Percentiles rank a stretch among this genome's conserved stretches.
Evolutionary conservation across 2,113 vertebrate genomes (phyloP).

Genomic region (Mesitornis unicolor): DNA sequence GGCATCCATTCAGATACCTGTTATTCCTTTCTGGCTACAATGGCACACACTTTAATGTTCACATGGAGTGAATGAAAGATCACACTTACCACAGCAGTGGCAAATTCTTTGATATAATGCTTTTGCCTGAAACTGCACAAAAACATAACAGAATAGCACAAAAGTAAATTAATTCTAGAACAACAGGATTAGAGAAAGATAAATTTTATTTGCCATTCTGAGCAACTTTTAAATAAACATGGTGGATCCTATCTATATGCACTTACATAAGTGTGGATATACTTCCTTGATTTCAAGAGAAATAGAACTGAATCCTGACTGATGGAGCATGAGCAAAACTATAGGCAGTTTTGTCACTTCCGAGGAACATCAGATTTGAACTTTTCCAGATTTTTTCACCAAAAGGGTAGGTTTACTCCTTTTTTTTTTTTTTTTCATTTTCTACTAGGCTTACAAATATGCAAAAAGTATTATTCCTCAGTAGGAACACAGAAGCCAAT

Average conservation of each 20-base stretch:
- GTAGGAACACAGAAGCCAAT: background rate
- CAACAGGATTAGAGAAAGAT: background rate
- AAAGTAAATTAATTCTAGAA: background rate
- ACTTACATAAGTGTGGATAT: background rate
- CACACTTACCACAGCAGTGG: background rate
- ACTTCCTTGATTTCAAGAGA: background rate
- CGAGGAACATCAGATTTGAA: background rate
- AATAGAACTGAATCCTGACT: background rate
- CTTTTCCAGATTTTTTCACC: background rate
- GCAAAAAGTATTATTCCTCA: background rate
- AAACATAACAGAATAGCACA: background rate
- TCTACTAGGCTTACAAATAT: background rate
- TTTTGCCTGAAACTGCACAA: background rate
- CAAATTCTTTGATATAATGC: accelerated
- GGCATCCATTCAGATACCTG: background rate
- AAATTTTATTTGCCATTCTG: background rate
- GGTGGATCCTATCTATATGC: background rate
- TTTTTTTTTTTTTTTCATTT: background rate
- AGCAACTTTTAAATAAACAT: background rate
- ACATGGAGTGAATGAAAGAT: background rate
- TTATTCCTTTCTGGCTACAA: background rate
- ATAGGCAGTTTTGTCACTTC: background rate
- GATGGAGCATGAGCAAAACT: background rate
- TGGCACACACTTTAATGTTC: background rate
- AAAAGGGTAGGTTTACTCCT: background rate